These are phyloP conservation scores for Dendrocincla tyrannina DNA, from an alignment of 2,797 vertebrate genomes.

Conservation along the genomic window DNA sequence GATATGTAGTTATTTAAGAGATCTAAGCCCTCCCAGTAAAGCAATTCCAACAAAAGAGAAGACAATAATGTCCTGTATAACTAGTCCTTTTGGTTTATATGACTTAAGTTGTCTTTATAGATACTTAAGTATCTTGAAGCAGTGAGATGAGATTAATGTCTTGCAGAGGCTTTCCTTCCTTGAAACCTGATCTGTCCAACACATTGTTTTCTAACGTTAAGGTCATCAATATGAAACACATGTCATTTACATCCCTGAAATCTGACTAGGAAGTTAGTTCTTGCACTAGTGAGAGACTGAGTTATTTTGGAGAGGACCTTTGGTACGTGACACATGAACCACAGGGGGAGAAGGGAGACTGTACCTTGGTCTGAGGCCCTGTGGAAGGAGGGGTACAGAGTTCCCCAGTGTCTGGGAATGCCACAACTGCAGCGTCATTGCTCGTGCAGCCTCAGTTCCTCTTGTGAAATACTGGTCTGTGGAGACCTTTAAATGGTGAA, in stretches of 20 bases:
- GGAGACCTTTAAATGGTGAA: not conserved
- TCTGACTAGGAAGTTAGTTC: not conserved
- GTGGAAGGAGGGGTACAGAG: not conserved
- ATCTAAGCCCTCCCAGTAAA: not conserved
- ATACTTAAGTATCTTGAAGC: not conserved
- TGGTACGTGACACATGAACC: not conserved
- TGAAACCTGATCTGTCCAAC: not conserved
- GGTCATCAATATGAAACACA: not conserved
- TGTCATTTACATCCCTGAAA: not conserved
- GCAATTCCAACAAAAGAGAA: not conserved
- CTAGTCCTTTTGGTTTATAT: not conserved
- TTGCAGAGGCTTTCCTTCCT: not conserved
- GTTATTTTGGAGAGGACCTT: not conserved
- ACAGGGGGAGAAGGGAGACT: not conserved
- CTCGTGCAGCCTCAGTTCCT: not conserved
- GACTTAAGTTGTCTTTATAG: not conserved
- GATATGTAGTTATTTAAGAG: not conserved
- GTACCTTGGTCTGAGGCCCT: not conserved
- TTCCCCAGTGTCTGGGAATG: not conserved
- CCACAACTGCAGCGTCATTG: not conserved
- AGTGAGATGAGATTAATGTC: not conserved
- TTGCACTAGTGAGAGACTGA: not conserved
- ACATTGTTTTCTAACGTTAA: not conserved
- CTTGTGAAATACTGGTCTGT: not conserved
- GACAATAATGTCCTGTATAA: not conserved